Evolutionary conservation across 2,797 vertebrate genomes (phyloP).

Genomic region (Micrastur ruficollis): DNA sequence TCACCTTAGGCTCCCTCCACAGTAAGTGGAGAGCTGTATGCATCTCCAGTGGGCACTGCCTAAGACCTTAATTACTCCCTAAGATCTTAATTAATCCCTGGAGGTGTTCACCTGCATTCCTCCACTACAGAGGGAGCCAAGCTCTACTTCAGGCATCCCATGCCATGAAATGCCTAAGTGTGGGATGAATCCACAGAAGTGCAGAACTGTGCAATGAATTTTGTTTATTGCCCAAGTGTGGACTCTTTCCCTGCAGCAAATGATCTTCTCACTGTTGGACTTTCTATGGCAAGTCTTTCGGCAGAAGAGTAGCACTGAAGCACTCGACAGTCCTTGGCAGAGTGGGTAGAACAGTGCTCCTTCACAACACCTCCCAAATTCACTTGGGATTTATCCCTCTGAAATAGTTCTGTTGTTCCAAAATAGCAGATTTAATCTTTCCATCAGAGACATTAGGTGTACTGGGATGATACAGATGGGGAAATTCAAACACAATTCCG

Average conservation of each 20-base stretch:
- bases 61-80: slow-evolving; percentile 40
- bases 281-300: neutral
- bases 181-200: neutral
- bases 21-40: neutral
- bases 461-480: neutral
- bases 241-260: neutral
- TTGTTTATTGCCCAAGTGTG: neutral
- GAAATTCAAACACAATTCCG: neutral
- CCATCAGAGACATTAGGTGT: neutral
- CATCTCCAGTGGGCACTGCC: slow-evolving; percentile 49
- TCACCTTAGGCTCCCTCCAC: slow-evolving; percentile 20
- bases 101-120: slow-evolving; percentile 54
- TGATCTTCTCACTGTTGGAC: neutral
- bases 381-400: neutral
- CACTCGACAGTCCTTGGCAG: neutral
- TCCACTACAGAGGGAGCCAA: slow-evolving; percentile 5
- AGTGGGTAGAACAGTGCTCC: neutral
- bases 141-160: neutral
- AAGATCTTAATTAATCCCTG: slow-evolving; percentile 56
- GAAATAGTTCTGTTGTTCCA: neutral
- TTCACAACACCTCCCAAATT: neutral
- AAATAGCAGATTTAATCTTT: neutral
- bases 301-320: neutral
- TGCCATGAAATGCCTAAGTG: neutral
- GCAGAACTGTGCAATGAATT: neutral